phyloP scores from a whole-genome alignment of 1,140 invertebrate genomes.

The Dendrolimus punctatus region DNA sequence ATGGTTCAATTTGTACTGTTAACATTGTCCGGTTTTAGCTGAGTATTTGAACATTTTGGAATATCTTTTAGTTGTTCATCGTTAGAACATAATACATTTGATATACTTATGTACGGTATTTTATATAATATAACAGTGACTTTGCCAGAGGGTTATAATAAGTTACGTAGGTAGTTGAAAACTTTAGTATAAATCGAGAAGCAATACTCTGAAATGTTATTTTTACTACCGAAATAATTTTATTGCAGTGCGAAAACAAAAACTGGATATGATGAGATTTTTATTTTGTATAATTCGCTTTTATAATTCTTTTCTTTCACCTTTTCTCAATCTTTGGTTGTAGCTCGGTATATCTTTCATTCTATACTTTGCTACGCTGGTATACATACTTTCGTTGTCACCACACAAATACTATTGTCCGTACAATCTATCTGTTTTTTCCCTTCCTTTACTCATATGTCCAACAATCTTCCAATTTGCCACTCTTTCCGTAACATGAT shows the following conservation, averaged over 20 bases:
- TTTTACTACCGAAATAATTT: slow-evolving; percentile 63
- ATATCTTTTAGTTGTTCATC: slow-evolving; percentile 26
- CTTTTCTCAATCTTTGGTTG: too few species aligned
- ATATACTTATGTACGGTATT: slow-evolving; percentile 21
- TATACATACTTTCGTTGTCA: too few species aligned
- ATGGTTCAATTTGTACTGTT: slow-evolving; percentile 40
- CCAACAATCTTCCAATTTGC: too few species aligned
- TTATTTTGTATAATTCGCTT: too few species aligned
- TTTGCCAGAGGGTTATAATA: slow-evolving; percentile 65
- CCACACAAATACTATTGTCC: too few species aligned
- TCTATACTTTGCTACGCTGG: too few species aligned
- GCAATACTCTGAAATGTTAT: slow-evolving; percentile 66
- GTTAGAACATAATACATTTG: slow-evolving; percentile 24
- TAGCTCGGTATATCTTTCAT: too few species aligned
- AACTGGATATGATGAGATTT: slow-evolving; percentile 16
- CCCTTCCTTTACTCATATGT: too few species aligned
- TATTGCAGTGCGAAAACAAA: slow-evolving; percentile 22
- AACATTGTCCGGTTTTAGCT: slow-evolving; percentile 23
- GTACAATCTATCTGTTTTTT: too few species aligned
- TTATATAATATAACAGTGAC: slow-evolving; percentile 24
- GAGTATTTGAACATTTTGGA: slow-evolving; percentile 19
- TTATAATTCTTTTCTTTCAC: too few species aligned
- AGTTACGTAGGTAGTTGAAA: slow-evolving; percentile 59
- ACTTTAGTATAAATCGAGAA: slow-evolving; percentile 65
- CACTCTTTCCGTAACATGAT: too few species aligned